Evolutionary conservation across 2,888 invertebrate species (phyloP).

Genomic region (Eupeodes latifasciatus): DNA sequence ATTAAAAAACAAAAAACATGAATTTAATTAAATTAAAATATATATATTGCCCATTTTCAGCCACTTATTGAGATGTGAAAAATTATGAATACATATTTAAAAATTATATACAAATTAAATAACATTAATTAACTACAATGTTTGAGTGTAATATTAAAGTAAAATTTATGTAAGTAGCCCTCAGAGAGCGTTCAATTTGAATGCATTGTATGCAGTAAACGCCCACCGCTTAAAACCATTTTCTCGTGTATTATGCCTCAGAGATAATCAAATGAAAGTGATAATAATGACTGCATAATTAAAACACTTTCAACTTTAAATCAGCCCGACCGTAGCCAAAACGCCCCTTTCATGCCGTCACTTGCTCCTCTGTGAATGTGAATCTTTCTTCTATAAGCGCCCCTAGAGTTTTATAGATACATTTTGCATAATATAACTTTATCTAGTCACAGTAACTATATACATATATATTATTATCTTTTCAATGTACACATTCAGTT

Average conservation of each 20-base stretch:
- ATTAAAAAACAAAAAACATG: not conserved
- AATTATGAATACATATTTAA: not conserved
- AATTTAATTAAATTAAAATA: not conserved
- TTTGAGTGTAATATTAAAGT: not conserved
- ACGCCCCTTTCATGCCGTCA: not conserved
- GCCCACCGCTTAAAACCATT: constrained; percentile 19
- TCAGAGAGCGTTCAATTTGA: constrained; percentile 8
- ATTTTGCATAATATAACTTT: not conserved
- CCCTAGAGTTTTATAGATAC: constrained; percentile 7
- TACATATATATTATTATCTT: too few species aligned
- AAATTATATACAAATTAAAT: not conserved
- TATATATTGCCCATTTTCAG: constrained; percentile 8
- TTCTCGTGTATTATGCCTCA: constrained; percentile 46
- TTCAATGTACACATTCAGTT: too few species aligned
- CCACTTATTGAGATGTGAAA: constrained; percentile 36
- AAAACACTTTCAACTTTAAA: constrained; percentile 67
- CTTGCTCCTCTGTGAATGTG: constrained; percentile 11
- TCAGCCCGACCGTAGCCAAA: not conserved
- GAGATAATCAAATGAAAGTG: constrained; percentile 70
- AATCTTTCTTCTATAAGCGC: constrained; percentile 13
- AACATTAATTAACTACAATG: not conserved
- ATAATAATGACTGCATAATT: constrained; percentile 65
- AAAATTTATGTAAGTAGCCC: constrained; percentile 4
- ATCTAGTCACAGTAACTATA: too few species aligned
- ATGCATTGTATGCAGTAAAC: constrained; percentile 26